Conservation (phyloP, 2,888 invertebrate species). For the Phanerotoma sp. region DNA sequence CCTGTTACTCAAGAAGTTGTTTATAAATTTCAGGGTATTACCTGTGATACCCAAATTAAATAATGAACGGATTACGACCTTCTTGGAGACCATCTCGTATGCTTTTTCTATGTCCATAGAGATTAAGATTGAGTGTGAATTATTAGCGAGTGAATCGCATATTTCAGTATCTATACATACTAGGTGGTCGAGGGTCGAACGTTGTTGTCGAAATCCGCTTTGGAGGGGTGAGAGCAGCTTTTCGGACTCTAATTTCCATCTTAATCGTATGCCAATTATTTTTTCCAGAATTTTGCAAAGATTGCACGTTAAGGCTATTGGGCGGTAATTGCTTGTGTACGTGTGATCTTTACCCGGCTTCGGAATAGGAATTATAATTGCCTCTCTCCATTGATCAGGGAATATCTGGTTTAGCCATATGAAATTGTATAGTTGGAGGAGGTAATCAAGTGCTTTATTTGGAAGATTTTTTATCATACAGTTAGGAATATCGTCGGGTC, state of each 20-base stretch:
- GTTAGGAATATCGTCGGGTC: constrained; percentile 26
- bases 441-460: not conserved
- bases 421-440: constrained; percentile 17
- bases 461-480: constrained; percentile 13
- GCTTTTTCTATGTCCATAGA: not conserved
- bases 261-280: constrained; percentile 6
- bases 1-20: not conserved
- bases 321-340: constrained; percentile 6
- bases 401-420: not conserved
- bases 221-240: constrained; percentile 2
- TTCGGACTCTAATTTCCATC: constrained; percentile 2
- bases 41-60: not conserved
- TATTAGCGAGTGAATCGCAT: constrained; percentile 16
- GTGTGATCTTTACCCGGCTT: constrained; percentile 12
- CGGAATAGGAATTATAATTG: constrained; percentile 8
- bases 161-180: constrained; percentile 3
- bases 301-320: constrained; percentile 14
- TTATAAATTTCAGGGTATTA: not conserved
- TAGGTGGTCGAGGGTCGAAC: constrained; percentile 8
- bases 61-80: not conserved
- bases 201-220: constrained; percentile 7
- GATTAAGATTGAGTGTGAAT: not conserved
- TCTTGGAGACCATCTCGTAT: not conserved
- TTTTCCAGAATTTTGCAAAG: constrained; percentile 13
- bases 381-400: constrained; percentile 2